phyloP scores from a whole-genome alignment of 2,888 invertebrate genomes.

The Phania funesta region DNA sequence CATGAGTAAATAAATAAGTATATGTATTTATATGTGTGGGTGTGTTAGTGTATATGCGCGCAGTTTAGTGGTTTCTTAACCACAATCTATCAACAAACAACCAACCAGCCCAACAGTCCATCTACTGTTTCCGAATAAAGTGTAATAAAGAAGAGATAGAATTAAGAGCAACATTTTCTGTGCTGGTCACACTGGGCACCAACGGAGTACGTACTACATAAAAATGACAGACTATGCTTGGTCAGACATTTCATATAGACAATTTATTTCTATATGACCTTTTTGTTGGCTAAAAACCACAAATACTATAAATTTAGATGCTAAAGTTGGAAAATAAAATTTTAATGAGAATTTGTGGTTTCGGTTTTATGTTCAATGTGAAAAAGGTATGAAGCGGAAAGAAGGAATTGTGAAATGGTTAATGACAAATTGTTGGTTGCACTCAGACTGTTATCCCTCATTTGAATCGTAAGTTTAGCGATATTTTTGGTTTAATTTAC shows the following conservation, averaged over 20 bases:
- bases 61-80: constrained; percentile 65
- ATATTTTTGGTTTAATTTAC: no score
- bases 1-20: neutral
- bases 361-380: neutral
- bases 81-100: constrained; percentile 52
- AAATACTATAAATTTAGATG: constrained; percentile 52
- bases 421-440: constrained; percentile 13
- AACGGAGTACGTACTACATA: neutral
- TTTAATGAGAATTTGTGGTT: constrained; percentile 66
- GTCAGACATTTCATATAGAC: constrained; percentile 18
- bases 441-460: no score
- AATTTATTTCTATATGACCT: constrained; percentile 42
- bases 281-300: constrained; percentile 42
- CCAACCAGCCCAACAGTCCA: neutral
- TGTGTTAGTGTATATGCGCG: neutral
- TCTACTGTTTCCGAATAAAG: neutral
- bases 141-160: neutral
- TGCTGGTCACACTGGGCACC: constrained; percentile 28
- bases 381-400: neutral
- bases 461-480: no score
- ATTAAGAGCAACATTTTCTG: constrained; percentile 18
- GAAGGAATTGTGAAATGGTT: neutral
- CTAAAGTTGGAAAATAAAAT: constrained; percentile 52
- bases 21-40: neutral
- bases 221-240: constrained; percentile 36